These are phyloP conservation scores for Eucriotettix oculatus DNA, from an alignment of 2,888 invertebrate species.

Conservation along the genomic window DNA sequence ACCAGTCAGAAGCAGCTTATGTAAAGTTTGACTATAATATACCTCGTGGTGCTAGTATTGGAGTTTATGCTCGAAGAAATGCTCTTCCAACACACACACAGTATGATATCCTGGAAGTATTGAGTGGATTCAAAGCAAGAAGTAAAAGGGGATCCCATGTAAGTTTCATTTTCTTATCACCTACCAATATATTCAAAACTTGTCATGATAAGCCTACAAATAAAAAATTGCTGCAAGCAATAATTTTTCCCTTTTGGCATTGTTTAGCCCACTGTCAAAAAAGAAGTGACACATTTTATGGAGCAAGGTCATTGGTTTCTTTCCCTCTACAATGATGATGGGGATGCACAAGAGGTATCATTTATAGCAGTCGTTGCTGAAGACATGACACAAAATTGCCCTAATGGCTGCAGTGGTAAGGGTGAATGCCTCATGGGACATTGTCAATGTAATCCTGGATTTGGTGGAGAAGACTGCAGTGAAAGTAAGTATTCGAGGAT, in stretches of 20 bases:
- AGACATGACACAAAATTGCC: slow-evolving; percentile 90
- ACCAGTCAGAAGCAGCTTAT: slow-evolving; percentile 84
- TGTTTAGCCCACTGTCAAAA: slow-evolving; percentile 62
- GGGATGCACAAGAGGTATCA: slow-evolving; percentile 72
- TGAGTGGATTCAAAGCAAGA: slow-evolving; percentile 77
- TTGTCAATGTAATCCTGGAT: slow-evolving; percentile 93
- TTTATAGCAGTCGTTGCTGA: slow-evolving; percentile 72
- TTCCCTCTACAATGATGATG: slow-evolving; percentile 89
- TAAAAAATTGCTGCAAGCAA: not conserved
- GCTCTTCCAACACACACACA: slow-evolving; percentile 91
- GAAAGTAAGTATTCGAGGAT: slow-evolving; percentile 54
- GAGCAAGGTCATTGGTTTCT: slow-evolving; percentile 95
- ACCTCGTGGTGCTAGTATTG: slow-evolving; percentile 80
- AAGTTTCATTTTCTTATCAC: slow-evolving; percentile 26
- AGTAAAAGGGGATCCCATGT: slow-evolving; percentile 74
- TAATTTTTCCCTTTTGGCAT: not conserved
- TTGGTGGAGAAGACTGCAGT: slow-evolving; percentile 90
- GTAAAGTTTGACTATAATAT: slow-evolving; percentile 90
- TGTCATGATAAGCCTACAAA: no score
- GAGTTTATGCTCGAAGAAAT: slow-evolving; percentile 85
- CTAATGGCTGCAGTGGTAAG: slow-evolving; percentile 90
- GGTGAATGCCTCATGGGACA: slow-evolving; percentile 91
- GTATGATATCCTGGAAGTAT: slow-evolving; percentile 87
- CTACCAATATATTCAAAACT: not conserved
- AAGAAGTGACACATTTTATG: slow-evolving; percentile 87